A percentile compares a stretch with the other conserved stretches of the same genome.
Conservation (phyloP, 2,888 invertebrate species). For the Megaustenia siamemsis region DNA sequence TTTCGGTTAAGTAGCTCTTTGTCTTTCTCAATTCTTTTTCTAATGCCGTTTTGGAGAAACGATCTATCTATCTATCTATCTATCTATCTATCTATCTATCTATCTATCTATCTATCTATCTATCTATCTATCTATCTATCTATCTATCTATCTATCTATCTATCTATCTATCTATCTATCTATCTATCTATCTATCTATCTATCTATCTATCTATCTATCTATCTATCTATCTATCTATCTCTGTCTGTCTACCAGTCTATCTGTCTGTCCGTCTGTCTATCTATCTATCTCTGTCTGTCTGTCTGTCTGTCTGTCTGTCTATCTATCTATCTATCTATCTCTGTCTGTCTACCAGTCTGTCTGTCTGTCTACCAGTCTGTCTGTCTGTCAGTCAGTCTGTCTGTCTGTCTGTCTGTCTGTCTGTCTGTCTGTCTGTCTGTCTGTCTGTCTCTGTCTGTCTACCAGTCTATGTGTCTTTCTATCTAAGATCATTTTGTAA, state of each 20-base stretch:
- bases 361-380: too few relatives aligned
- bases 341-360: too few relatives aligned
- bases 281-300: too few relatives aligned
- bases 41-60: background rate
- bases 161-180: conserved; percentile 10
- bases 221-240: background rate
- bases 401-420: conserved; percentile 9
- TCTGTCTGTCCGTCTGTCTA: too few relatives aligned
- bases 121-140: conserved; percentile 6
- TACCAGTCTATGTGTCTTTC: background rate
- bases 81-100: background rate
- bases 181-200: conserved; percentile 13
- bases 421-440: conserved; percentile 9
- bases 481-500: too few relatives aligned
- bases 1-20: too few relatives aligned
- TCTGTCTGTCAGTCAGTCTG: background rate
- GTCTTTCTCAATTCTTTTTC: conserved; percentile 1
- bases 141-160: conserved; percentile 5
- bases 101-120: background rate
- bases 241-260: conserved; percentile 5
- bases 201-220: conserved; percentile 16
- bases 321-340: too few relatives aligned
- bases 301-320: too few relatives aligned
- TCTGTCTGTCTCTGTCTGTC: too few relatives aligned
- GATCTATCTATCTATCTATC: background rate